Percentiles rank a stretch among this genome's conserved stretches.
phyloP scores from a whole-genome alignment of 2,797 vertebrate species.

The Xiphorhynchus erythropygius region DNA sequence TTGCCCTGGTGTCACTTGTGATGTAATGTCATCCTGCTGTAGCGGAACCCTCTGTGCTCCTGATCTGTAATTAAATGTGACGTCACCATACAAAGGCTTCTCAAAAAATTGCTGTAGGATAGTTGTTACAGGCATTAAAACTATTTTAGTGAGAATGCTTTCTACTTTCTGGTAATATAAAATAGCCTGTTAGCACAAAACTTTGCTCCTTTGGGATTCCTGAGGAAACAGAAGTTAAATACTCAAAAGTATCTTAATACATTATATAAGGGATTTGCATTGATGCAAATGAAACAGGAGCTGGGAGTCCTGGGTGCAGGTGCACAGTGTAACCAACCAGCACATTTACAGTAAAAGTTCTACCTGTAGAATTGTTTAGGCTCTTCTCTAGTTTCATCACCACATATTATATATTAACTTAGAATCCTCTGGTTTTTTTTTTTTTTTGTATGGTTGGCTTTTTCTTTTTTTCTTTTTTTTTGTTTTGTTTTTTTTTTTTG shows the following conservation, averaged over 20 bases:
- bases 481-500: no score
- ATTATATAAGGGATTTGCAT: neutral
- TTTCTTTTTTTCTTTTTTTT: neutral
- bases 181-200: neutral
- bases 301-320: neutral
- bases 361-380: neutral
- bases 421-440: neutral
- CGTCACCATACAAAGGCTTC: neutral
- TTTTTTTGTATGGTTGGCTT: no score
- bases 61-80: neutral
- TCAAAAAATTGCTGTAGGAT: neutral
- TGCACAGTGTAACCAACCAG: neutral
- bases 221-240: neutral
- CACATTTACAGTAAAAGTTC: neutral
- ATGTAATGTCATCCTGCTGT: slow-evolving; percentile 7
- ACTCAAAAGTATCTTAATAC: neutral
- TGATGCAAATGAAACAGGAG: neutral
- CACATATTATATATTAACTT: neutral
- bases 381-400: neutral
- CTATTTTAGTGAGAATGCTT: neutral
- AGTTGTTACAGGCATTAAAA: neutral
- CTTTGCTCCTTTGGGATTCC: neutral
- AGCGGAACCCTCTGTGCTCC: neutral
- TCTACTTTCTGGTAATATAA: neutral
- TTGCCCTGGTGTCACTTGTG: neutral